These are phyloP conservation scores for Aspidiotus destructor DNA, from an alignment of 2,888 invertebrate species.

Conservation along the genomic window DNA sequence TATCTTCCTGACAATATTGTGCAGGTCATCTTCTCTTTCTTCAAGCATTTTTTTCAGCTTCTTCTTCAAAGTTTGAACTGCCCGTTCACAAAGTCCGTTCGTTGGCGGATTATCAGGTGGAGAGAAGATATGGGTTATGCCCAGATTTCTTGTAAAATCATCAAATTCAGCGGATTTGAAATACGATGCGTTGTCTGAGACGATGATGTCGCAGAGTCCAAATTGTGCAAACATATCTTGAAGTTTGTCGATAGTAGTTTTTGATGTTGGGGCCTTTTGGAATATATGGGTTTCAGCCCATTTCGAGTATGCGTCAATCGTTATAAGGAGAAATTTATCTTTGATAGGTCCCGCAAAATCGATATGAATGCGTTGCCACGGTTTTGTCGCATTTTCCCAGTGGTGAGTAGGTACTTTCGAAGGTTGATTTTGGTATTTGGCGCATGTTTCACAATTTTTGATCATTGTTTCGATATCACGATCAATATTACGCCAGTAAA, in stretches of 20 bases:
- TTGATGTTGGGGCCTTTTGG: conserved; percentile 35
- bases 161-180: conserved; percentile 37
- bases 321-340: conserved; percentile 36
- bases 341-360: conserved; percentile 38
- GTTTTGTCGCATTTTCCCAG: conserved; percentile 37
- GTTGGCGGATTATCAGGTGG: conserved; percentile 35
- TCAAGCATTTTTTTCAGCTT: conserved; percentile 15
- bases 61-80: conserved; percentile 34
- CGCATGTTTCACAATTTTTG: conserved; percentile 34
- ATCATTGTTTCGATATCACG: conserved; percentile 37
- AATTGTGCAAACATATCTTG: conserved; percentile 36
- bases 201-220: conserved; percentile 37
- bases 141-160: no score
- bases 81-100: conserved; percentile 34
- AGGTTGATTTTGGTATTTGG: conserved; percentile 22
- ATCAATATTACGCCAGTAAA: conserved; percentile 38
- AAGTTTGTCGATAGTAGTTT: conserved; percentile 36
- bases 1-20: conserved; percentile 31
- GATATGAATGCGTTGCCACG: conserved; percentile 38
- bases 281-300: conserved; percentile 37
- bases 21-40: conserved; percentile 22
- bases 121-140: no score
- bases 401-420: conserved; percentile 37
- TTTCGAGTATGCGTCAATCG: conserved; percentile 38
- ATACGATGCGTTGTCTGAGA: conserved; percentile 36